Evolutionary conservation across 2,113 vertebrate species (phyloP).

Genomic region (Scytalopus superciliaris): DNA sequence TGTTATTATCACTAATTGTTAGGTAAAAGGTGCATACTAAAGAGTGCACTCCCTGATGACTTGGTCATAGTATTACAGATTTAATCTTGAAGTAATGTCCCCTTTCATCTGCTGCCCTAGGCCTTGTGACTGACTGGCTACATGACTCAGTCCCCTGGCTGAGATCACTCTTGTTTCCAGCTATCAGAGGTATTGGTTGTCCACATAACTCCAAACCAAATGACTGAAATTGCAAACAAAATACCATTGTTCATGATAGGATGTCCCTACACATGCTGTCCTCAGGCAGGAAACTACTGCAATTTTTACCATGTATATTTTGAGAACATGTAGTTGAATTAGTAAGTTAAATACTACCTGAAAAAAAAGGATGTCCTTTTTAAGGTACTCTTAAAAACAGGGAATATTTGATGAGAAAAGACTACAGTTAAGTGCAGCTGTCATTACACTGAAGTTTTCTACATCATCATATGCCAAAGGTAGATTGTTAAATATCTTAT

Average conservation of each 20-base stretch:
- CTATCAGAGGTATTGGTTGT: not conserved
- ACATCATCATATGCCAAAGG: not conserved
- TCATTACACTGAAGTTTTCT: not conserved
- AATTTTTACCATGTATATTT: not conserved
- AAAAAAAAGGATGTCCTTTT: not conserved
- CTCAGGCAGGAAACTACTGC: not conserved
- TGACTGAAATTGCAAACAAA: not conserved
- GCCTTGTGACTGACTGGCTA: not conserved
- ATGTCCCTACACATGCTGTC: not conserved
- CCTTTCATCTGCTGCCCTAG: not conserved
- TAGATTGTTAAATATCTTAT: not conserved
- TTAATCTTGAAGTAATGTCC: not conserved
- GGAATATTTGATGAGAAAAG: not conserved
- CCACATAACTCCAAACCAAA: not conserved
- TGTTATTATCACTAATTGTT: slow-evolving; percentile 11
- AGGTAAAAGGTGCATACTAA: not conserved
- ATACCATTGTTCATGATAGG: not conserved
- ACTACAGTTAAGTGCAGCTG: not conserved
- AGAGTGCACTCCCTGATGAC: not conserved
- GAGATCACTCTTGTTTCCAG: not conserved
- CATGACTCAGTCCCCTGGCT: not conserved
- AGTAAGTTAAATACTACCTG: not conserved
- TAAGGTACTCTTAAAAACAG: not conserved
- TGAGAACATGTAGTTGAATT: not conserved
- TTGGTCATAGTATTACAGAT: not conserved